These are phyloP conservation scores for Octonoba sinensis DNA, from an alignment of 2,888 invertebrate genomes.

Conservation along the genomic window DNA sequence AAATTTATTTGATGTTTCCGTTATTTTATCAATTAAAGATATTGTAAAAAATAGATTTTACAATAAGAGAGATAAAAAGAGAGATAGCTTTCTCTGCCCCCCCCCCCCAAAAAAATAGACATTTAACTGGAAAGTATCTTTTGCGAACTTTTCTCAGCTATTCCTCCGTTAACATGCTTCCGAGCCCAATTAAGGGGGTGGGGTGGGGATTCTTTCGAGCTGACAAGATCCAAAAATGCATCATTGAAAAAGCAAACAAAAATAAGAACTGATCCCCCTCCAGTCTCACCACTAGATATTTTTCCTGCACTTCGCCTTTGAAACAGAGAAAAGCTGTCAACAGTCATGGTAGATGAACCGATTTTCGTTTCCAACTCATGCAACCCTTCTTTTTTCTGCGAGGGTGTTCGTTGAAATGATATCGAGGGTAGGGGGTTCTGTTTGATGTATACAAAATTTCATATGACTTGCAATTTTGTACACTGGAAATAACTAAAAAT, in stretches of 20 bases:
- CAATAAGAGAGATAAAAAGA: too few species aligned
- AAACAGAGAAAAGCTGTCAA: constrained; percentile 61
- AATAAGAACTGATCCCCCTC: constrained; percentile 7
- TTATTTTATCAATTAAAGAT: too few species aligned
- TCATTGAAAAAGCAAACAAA: constrained; percentile 17
- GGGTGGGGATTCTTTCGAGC: too few species aligned
- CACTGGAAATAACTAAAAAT: too few species aligned
- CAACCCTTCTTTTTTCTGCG: constrained; percentile 17
- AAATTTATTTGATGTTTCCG: too few species aligned
- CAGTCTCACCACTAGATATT: constrained; percentile 27
- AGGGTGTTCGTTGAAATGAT: constrained; percentile 25
- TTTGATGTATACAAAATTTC: too few species aligned
- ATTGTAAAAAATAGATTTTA: too few species aligned
- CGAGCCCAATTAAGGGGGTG: not conserved
- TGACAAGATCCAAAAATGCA: constrained; percentile 19
- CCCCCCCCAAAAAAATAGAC: too few species aligned
- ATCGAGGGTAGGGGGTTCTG: not conserved
- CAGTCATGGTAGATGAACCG: constrained; percentile 52
- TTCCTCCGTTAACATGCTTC: not conserved
- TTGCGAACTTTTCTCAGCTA: too few species aligned
- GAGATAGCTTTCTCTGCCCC: too few species aligned
- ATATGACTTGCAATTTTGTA: too few species aligned
- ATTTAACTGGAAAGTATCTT: too few species aligned
- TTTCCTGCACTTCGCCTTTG: constrained; percentile 36
- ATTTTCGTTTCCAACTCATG: constrained; percentile 38